Evolutionary conservation across 2,888 invertebrate genomes (phyloP).

Genomic region (Spilarctia lutea): DNA sequence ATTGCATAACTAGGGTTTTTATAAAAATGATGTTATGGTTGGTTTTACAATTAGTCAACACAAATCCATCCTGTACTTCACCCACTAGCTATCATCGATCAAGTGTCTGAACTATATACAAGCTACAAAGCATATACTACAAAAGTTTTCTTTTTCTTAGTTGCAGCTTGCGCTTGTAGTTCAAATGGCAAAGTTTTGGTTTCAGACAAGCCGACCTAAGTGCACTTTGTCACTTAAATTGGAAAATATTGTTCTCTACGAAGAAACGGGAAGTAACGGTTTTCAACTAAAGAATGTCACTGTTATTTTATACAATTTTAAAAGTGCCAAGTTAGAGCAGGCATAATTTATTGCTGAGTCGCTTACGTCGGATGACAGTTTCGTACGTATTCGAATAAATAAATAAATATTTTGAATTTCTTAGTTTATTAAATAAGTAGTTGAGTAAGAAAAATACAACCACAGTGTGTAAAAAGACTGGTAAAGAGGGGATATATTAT

Average conservation of each 20-base stretch:
- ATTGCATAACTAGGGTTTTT: too few relatives aligned
- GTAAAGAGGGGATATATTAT: not conserved
- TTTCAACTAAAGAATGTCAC: slow-evolving; percentile 64
- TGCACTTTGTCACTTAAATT: slow-evolving; percentile 86
- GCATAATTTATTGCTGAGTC: slow-evolving; percentile 38
- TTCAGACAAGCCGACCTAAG: slow-evolving; percentile 82
- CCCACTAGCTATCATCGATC: slow-evolving; percentile 20
- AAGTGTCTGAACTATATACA: slow-evolving; percentile 22
- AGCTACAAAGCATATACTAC: slow-evolving; percentile 56
- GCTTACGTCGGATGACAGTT: slow-evolving; percentile 24
- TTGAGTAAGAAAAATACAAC: not conserved
- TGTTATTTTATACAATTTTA: slow-evolving; percentile 61
- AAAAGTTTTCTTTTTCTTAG: slow-evolving; percentile 59
- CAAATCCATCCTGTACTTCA: not conserved
- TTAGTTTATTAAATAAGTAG: slow-evolving; percentile 19
- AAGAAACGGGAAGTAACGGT: slow-evolving; percentile 71
- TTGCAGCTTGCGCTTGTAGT: slow-evolving; percentile 76
- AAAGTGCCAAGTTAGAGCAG: slow-evolving; percentile 39
- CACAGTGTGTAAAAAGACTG: not conserved
- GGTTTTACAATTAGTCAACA: too few relatives aligned
- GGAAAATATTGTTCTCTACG: slow-evolving; percentile 82
- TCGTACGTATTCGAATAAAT: slow-evolving; percentile 30
- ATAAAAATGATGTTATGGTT: too few relatives aligned
- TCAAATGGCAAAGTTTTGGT: slow-evolving; percentile 85
- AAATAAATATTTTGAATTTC: too few relatives aligned